phyloP scores from a whole-genome alignment of 2,888 invertebrate species.

The Lordiphosa fenestrarum region DNA sequence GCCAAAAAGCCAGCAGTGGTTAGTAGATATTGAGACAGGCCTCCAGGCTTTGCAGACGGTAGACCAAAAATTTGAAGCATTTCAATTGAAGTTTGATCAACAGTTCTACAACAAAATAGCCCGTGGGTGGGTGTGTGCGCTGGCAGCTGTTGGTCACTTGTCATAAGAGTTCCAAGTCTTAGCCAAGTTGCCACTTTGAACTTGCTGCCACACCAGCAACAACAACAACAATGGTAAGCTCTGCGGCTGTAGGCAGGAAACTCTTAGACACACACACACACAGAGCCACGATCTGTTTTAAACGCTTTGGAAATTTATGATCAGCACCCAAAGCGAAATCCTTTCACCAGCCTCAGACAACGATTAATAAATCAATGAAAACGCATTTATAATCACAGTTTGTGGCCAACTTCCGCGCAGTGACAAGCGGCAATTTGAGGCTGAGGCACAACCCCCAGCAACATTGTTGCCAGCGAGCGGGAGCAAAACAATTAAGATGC shows the following conservation, averaged over 20 bases:
- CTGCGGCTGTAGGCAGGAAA: no score
- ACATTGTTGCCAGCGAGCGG: slow-evolving; percentile 50
- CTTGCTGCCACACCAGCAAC: slow-evolving; percentile 21
- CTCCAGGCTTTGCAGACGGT: no score
- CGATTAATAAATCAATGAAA: slow-evolving; percentile 67
- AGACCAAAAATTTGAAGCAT: no score
- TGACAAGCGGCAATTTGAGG: slow-evolving; percentile 66
- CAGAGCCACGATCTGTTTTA: slow-evolving; percentile 38
- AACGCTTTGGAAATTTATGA: slow-evolving; percentile 61
- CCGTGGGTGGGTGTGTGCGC: no score
- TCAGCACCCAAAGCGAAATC: slow-evolving; percentile 65
- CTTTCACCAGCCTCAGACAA: slow-evolving; percentile 61
- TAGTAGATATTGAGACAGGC: no score
- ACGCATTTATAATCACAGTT: slow-evolving; percentile 65
- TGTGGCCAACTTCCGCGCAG: slow-evolving; percentile 55
- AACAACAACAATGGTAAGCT: slow-evolving; percentile 54
- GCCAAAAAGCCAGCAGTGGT: no score
- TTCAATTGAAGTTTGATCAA: no score
- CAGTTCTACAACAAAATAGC: no score
- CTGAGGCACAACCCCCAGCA: slow-evolving; percentile 50
- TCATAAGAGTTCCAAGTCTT: no score
- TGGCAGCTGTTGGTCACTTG: no score
- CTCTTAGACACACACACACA: slow-evolving; percentile 1
- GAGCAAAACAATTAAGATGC: slow-evolving; percentile 55
- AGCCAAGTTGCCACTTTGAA: slow-evolving; percentile 44